Evolutionary conservation across 2,797 vertebrate genomes (phyloP).

Genomic region (Decapterus maruadsi): DNA sequence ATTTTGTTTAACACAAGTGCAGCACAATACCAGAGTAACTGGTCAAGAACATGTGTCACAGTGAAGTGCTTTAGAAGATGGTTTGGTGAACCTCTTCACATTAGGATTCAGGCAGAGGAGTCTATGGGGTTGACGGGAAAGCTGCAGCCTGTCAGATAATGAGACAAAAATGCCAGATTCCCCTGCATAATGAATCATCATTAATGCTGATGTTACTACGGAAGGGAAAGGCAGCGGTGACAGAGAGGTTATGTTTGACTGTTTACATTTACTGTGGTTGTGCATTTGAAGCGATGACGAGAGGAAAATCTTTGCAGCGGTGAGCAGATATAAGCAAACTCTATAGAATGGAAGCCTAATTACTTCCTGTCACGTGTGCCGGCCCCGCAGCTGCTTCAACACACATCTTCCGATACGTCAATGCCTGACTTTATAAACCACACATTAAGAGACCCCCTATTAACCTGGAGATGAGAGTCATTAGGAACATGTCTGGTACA

Average conservation of each 20-base stretch:
- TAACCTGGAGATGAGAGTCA: conserved; percentile 40
- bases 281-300: conserved; percentile 30
- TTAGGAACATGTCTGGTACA: conserved; percentile 31
- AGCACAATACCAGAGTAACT: conserved; percentile 26
- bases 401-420: conserved; percentile 32
- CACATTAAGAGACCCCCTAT: conserved; percentile 37
- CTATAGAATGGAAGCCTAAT: conserved; percentile 72
- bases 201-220: conserved; percentile 67
- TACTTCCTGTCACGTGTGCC: conserved; percentile 68
- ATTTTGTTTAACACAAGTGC: conserved; percentile 7
- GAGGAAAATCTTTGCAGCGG: conserved; percentile 54
- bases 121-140: conserved; percentile 49
- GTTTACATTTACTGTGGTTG: conserved; percentile 63
- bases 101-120: conserved; percentile 59
- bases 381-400: conserved; percentile 52
- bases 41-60: conserved; percentile 47
- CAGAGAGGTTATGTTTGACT: conserved; percentile 45
- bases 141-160: conserved; percentile 73
- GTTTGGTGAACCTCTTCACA: conserved; percentile 35
- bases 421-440: conserved; percentile 53
- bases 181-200: conserved; percentile 75
- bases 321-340: conserved; percentile 46
- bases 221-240: conserved; percentile 39
- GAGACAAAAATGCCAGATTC: conserved; percentile 70
- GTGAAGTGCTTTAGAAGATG: conserved; percentile 27